Evolutionary conservation across 2,888 invertebrate genomes (phyloP).

Genomic region (Hoplodrina ambigua): DNA sequence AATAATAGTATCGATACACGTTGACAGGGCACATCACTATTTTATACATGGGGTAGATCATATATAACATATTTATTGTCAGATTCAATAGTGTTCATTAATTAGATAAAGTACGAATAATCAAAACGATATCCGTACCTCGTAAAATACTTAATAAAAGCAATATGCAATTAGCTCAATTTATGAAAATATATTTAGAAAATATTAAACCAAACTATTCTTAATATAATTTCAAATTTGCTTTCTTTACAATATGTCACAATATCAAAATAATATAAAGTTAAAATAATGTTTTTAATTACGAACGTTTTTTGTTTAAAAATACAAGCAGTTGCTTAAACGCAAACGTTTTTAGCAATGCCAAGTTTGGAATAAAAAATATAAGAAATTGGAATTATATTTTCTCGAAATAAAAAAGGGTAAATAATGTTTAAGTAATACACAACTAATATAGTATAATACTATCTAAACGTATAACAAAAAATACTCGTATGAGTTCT

Average conservation of each 20-base stretch:
- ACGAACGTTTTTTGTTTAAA: constrained; percentile 30
- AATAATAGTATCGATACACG: constrained; percentile 48
- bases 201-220: constrained; percentile 48
- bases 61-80: constrained; percentile 63
- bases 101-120: constrained; percentile 31
- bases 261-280: constrained; percentile 32
- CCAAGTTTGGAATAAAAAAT: constrained; percentile 49
- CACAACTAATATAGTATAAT: constrained; percentile 38
- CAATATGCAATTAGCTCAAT: constrained; percentile 40
- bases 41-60: constrained; percentile 52
- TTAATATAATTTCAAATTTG: constrained; percentile 43
- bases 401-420: constrained; percentile 41
- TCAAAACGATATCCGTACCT: constrained; percentile 34
- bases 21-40: constrained; percentile 60
- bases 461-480: constrained; percentile 44
- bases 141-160: constrained; percentile 45
- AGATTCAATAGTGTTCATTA: constrained; percentile 59
- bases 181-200: constrained; percentile 50
- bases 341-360: constrained; percentile 43
- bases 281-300: constrained; percentile 36
- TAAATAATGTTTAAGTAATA: constrained; percentile 37
- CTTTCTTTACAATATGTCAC: constrained; percentile 34
- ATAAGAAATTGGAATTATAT: constrained; percentile 43
- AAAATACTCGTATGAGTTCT: constrained; percentile 43
- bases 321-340: constrained; percentile 45